A percentile compares a stretch with the other conserved stretches of the same genome.
phyloP scores from a whole-genome alignment of 1,140 invertebrate genomes.

The Nebria ingens region DNA sequence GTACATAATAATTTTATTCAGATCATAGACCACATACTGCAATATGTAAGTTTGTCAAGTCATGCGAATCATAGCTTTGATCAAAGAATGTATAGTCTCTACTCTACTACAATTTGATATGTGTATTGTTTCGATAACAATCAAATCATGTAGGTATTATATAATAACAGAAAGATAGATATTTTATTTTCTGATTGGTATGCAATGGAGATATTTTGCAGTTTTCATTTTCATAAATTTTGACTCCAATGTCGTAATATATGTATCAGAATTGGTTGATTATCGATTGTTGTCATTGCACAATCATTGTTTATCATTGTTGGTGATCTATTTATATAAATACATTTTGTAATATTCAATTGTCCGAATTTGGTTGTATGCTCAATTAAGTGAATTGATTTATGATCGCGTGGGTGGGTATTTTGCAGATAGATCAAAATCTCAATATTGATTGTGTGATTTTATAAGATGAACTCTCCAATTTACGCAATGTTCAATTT shows the following conservation, averaged over 20 bases:
- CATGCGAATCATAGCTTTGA: too few species aligned
- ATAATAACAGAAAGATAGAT: too few species aligned
- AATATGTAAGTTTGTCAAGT: neutral
- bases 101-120: too few species aligned
- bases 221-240: neutral
- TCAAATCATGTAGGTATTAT: too few species aligned
- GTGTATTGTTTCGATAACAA: too few species aligned
- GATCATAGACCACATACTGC: neutral
- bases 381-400: neutral
- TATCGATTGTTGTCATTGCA: neutral
- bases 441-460: too few species aligned
- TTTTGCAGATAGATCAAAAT: neutral
- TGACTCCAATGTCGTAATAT: neutral
- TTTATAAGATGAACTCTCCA: too few species aligned
- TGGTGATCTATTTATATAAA: neutral
- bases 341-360: neutral
- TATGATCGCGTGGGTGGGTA: neutral
- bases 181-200: too few species aligned
- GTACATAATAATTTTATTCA: neutral
- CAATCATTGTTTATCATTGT: conserved; percentile 8
- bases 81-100: too few species aligned
- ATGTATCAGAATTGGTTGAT: neutral
- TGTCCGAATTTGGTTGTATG: neutral
- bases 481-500: too few species aligned
- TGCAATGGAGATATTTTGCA: too few species aligned